A percentile compares a stretch with the other conserved stretches of the same genome.
phyloP scores from a whole-genome alignment of 2,113 vertebrate genomes.

The Amia ocellicauda region DNA sequence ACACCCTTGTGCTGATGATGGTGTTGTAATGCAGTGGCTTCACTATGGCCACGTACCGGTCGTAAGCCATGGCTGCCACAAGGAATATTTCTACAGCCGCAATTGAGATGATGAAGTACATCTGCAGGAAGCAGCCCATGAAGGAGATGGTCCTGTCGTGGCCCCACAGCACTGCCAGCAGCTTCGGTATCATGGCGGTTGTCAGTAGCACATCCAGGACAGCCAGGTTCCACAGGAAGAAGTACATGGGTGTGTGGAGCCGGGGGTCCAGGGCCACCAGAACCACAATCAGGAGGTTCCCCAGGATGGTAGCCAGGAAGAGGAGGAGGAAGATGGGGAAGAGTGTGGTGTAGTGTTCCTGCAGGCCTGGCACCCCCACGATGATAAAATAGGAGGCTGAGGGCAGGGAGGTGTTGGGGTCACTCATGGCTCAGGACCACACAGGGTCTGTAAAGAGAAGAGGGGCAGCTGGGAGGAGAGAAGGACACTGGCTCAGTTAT shows the following conservation, averaged over 20 bases:
- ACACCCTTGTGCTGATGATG: constrained; percentile 19
- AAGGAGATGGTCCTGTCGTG: constrained; percentile 26
- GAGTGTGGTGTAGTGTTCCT: constrained; percentile 26
- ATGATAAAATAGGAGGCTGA: constrained; percentile 35
- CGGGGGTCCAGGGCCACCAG: constrained; percentile 19
- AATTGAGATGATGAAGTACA: constrained; percentile 32
- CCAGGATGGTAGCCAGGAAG: constrained; percentile 29
- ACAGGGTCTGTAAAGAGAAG: too few relatives aligned
- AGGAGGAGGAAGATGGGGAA: constrained; percentile 32
- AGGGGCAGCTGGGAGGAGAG: too few relatives aligned
- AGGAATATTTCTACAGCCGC: constrained; percentile 30
- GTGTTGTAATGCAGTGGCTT: constrained; percentile 26
- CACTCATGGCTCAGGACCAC: too few relatives aligned
- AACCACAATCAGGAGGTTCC: constrained; percentile 28
- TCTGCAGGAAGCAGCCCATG: constrained; percentile 24
- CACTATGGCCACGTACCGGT: constrained; percentile 27
- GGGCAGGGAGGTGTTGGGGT: too few relatives aligned
- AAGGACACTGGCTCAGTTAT: too few relatives aligned
- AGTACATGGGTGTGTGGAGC: constrained; percentile 41
- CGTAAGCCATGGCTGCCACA: constrained; percentile 35
- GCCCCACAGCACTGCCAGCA: constrained; percentile 29
- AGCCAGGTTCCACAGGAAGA: constrained; percentile 38
- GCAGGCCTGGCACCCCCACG: constrained; percentile 29
- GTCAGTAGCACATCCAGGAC: constrained; percentile 39
- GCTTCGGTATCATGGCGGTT: constrained; percentile 33